Base-by-base conservation (phyloP, 2,888 invertebrate genomes). In the Synanthedon formicaeformis region DNA sequence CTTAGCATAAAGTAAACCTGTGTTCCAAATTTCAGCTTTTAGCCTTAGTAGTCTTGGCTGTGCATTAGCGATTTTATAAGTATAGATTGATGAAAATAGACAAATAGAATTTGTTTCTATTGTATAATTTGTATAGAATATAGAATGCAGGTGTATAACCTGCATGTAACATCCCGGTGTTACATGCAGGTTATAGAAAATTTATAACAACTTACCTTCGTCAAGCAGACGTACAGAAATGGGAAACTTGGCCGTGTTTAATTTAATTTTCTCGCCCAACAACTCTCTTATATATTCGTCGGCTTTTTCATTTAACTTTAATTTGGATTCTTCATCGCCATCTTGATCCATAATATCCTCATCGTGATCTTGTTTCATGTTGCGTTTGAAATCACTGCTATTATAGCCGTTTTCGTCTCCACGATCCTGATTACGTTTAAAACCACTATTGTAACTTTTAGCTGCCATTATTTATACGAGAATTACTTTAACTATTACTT, bases 271-370 rank as follows among this genome's bases (percentile, higher is more conserved):
- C 69, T 94, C 94, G 51, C 90, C 89, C 56, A 94, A 71, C 55
- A 94, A 86, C 69, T 94, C 93, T 18, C 91, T 88, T 70, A 94
- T 91, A 69, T 94, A 94, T 81, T 94, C 94, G 53, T 90, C 92
- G 72, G 93, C 92, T 82, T 93, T 94, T 72, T 92, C 92, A 60
- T 90, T 89, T 55, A 91, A 79, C 67, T 89, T 89, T 55, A 91
- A 79, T 67, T 89, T 89, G 51, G 88, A 78, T 62, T 81, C 82
- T 16, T 89, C 89, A 53, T 90, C 90, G 73, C 88, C 86, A 81
- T 88, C 85, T 88, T 90, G 82, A 53, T 67, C 76, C 34, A 34
- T 34, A 53, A 76, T 74, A 55, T 66, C 75, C n/a, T 70, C 65
- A 53, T 53, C 53, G 12, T 66, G 66, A 55, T 76, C 76, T 67